Evolutionary conservation across 2,113 vertebrate genomes (phyloP).

Genomic region (Cathartes aura): DNA sequence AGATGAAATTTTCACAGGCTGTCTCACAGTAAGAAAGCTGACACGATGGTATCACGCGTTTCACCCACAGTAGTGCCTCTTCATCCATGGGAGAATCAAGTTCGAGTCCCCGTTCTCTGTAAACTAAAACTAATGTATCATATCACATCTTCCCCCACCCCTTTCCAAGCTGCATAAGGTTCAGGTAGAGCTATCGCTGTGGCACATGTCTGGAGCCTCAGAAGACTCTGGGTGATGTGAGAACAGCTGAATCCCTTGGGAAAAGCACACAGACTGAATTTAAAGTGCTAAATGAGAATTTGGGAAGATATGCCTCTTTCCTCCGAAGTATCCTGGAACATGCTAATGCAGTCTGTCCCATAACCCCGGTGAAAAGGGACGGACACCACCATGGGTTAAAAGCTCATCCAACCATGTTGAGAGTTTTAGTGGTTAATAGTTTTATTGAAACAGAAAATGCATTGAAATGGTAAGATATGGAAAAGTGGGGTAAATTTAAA

Average conservation of each 20-base stretch:
- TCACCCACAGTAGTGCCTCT: background rate
- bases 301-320: background rate
- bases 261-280: background rate
- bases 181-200: background rate
- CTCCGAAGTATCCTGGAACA: background rate
- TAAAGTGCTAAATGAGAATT: background rate
- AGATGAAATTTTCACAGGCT: background rate
- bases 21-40: background rate
- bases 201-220: background rate
- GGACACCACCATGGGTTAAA: background rate
- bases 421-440: background rate
- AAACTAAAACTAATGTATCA: constrained; percentile 14
- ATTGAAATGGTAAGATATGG: background rate
- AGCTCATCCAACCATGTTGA: background rate
- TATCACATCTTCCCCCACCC: background rate
- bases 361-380: background rate
- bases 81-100: background rate
- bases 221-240: background rate
- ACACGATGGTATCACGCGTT: background rate
- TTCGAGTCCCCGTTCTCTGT: background rate
- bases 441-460: background rate
- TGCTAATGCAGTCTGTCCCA: background rate
- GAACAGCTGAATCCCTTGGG: background rate
- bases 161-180: background rate
- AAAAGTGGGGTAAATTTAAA: background rate